phyloP scores from a whole-genome alignment of 2,797 vertebrate genomes.

The Bryconaethiops microstoma region DNA sequence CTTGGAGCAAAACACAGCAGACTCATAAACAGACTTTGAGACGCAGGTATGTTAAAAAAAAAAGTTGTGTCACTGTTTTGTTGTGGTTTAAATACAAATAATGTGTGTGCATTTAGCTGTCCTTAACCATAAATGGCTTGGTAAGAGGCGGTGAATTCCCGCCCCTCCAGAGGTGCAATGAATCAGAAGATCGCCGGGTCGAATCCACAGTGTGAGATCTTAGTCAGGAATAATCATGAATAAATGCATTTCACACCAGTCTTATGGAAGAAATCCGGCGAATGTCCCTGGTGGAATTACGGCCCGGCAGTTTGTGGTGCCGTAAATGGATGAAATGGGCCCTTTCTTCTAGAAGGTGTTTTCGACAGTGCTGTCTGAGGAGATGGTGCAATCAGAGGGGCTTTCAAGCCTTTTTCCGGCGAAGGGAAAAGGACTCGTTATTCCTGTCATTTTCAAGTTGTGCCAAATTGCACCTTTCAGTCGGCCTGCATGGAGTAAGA shows the following conservation, averaged over 20 bases:
- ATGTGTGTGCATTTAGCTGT: no score
- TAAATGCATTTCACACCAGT: not conserved
- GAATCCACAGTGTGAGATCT: no score
- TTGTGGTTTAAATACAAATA: no score
- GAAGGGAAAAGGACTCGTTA: not conserved
- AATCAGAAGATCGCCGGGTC: no score
- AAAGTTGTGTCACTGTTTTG: no score
- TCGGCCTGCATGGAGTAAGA: not conserved
- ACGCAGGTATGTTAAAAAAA: no score
- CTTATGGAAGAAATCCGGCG: not conserved
- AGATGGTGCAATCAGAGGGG: constrained; percentile 24
- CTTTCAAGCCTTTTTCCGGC: not conserved
- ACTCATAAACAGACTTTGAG: no score
- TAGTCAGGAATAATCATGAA: not conserved
- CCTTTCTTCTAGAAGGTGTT: not conserved
- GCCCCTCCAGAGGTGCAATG: no score
- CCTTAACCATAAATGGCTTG: no score
- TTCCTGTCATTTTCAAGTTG: constrained; percentile 15
- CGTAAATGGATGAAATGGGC: no score
- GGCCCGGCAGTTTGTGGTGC: not conserved
- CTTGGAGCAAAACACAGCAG: no score
- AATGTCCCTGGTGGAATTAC: not conserved
- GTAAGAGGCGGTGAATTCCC: no score
- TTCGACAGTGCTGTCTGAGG: not conserved
- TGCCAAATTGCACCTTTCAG: constrained; percentile 3